These are phyloP conservation scores for Gila robusta DNA, from an alignment of 2,797 vertebrate genomes.

Conservation along the genomic window DNA sequence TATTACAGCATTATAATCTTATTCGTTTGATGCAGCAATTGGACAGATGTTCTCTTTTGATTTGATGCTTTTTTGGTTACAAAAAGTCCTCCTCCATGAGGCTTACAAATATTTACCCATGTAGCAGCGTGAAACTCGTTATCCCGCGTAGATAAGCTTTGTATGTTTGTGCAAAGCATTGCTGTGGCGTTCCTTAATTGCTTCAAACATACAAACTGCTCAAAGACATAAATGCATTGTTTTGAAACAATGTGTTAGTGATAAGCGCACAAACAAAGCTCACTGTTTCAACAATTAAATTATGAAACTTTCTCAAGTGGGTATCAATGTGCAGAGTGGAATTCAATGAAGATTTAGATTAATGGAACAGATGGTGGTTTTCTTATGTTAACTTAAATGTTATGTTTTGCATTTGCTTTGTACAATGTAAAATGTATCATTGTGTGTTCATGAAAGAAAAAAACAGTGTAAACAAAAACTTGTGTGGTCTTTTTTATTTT, in stretches of 20 bases:
- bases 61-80: slow-evolving; percentile 68
- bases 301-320: slow-evolving; percentile 31
- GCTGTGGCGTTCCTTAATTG: slow-evolving; percentile 45
- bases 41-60: slow-evolving; percentile 78
- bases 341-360: neutral
- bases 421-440: neutral
- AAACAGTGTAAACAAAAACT: neutral
- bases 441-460: neutral
- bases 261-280: slow-evolving; percentile 28
- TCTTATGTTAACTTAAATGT: slow-evolving; percentile 17
- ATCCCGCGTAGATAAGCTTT: slow-evolving; percentile 45
- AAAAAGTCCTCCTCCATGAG: slow-evolving; percentile 40
- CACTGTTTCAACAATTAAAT: slow-evolving; percentile 18
- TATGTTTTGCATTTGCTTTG: neutral
- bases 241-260: slow-evolving; percentile 40
- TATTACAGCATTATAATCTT: slow-evolving; percentile 79
- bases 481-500: neutral
- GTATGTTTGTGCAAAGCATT: slow-evolving; percentile 49
- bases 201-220: slow-evolving; percentile 38
- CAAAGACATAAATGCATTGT: slow-evolving; percentile 22
- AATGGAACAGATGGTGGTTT: neutral
- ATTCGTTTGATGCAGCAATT: slow-evolving; percentile 79
- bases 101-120: slow-evolving; percentile 50
- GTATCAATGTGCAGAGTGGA: neutral
- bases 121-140: slow-evolving; percentile 49